Evolutionary conservation across 2,797 vertebrate genomes (phyloP), one percentile per base, ranked within the genome.

Genomic region (Schizopygopsis pylzovi): DNA sequence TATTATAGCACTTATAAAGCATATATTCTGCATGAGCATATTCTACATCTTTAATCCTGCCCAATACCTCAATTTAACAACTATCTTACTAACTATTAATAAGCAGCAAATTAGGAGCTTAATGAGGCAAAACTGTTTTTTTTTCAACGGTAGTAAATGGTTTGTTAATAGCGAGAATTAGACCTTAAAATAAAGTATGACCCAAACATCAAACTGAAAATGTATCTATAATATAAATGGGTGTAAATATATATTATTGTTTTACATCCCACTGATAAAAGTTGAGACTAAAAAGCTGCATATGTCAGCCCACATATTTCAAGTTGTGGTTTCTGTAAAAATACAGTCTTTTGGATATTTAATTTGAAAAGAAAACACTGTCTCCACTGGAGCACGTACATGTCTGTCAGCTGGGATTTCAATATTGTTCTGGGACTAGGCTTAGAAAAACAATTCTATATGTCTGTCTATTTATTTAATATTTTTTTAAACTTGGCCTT

Each of bases 351-450:
- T 20, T 25, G 47, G 11, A 33, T 70, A 68, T 76, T 43, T 78
- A 49, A 70, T 78, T 78, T 81, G 45, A 41, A 87, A 87, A 87
- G 67, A 45, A 79, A 87, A 87, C n/a, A 83, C 10, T 39, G 59
- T 73, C 67, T 83, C 67, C 63, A 43, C n/a, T 45, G 12, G 47
- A 82, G 49, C 81, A 87, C 72, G 77, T 84, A 52, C 43, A 67
- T 41, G 82, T n/a, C 47, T 68, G 75, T 84, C 83, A 41, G 37
- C 73, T 68, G 75, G 56, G 72, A 84, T 78, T 68, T 13, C 13
- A 77, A 68, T 68, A 43, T 84, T 45, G 37, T 54, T 84, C 75
- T 54, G 63, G 25, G 49, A 37, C 37, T 56, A 68, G 49, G 33
- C 73, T 70, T 68, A 68, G n/a, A 78, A 84, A 84, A 84, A 84